Evolutionary conservation across 2,113 vertebrate genomes (phyloP), one percentile per base, ranked within the genome.

Genomic region (Heterocephalus glaber): DNA sequence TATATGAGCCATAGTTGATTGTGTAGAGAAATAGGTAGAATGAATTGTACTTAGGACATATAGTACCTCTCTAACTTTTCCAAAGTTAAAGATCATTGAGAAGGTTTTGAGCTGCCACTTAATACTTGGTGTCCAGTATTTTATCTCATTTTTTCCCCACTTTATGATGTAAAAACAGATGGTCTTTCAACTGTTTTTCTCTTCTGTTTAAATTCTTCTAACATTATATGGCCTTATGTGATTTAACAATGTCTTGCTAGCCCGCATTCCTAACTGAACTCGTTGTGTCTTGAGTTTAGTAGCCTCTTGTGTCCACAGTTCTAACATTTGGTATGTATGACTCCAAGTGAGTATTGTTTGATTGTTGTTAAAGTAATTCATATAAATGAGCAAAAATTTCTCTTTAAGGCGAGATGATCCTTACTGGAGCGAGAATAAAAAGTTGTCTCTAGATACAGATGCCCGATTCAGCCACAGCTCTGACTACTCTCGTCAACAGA

Each of bases 371-470:
- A 81, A 66, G 65, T 95, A 35, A 84, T 83, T 93, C 93, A 74
- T 92, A 86, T 95, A 91, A 97, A 84, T 70, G 41, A 98, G 89
- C 95, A 87, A 89, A 70, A 86, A 35, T 96, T 97, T 97, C 82
- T 88, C 63, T 96, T 96, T 5, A 98, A 99, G 99, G 95, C 99
- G 99, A 96, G 99, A 99, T 4, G 99, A 99, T 74, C 97, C 99
- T 5, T 99, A 99, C 96, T 99, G 99, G 99, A 99, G 98, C 8
- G 99, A 99, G 68, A 99, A 97, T 97, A 99, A 99, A 98, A 99
- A 99, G 98, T 99, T 99, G 94, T 98, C 98, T 95, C 96, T 99
- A 0, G 99, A 99, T 72, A 98, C 99, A 44, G 99, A 99, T 52
- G 98, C 98, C n/a, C 99, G 99, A 30, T 98, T 99, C 4, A 97